Percentiles rank a stretch among this genome's conserved stretches.
These are phyloP conservation scores for Gouania willdenowi DNA, from an alignment of 2,797 vertebrate genomes.

Conservation along the genomic window DNA sequence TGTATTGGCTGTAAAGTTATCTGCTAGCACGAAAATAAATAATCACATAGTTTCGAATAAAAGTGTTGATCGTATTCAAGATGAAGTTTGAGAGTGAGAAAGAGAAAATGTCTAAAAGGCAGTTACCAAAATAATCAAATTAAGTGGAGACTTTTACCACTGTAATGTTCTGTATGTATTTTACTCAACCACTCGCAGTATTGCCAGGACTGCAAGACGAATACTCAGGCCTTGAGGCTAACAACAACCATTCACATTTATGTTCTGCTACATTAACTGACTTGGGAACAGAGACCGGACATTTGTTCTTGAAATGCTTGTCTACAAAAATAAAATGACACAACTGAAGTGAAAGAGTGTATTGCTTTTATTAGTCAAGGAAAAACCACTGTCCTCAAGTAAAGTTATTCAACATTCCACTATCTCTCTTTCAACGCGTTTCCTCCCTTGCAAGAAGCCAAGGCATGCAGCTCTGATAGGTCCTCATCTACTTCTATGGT, in stretches of 20 bases:
- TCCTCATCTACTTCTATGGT: slow-evolving; percentile 8
- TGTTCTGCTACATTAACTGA: slow-evolving; percentile 52
- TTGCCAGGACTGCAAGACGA: slow-evolving; percentile 30
- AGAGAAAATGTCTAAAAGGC: too few species aligned
- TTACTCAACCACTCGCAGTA: too few species aligned
- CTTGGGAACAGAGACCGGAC: slow-evolving; percentile 29
- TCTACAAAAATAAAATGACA: slow-evolving; percentile 8
- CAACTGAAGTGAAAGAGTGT: slow-evolving; percentile 18
- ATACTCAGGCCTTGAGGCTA: slow-evolving; percentile 38
- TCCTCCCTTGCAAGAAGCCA: slow-evolving; percentile 25
- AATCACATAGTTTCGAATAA: too few species aligned
- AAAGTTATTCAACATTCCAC: not conserved
- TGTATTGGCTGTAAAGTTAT: too few species aligned
- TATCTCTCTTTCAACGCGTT: slow-evolving; percentile 29
- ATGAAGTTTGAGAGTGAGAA: too few species aligned
- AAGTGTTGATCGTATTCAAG: too few species aligned
- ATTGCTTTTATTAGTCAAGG: slow-evolving; percentile 16
- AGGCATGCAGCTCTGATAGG: slow-evolving; percentile 12
- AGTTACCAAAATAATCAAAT: too few species aligned
- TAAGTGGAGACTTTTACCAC: slow-evolving; percentile 8
- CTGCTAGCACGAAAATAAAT: too few species aligned
- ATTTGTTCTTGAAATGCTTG: slow-evolving; percentile 5
- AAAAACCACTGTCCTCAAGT: slow-evolving; percentile 4
- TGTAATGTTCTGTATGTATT: slow-evolving; percentile 24
- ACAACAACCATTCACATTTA: slow-evolving; percentile 37